Evolutionary conservation across 2,888 invertebrate species (phyloP), one percentile per base, ranked within the genome.

Genomic region (Noctua janthe): DNA sequence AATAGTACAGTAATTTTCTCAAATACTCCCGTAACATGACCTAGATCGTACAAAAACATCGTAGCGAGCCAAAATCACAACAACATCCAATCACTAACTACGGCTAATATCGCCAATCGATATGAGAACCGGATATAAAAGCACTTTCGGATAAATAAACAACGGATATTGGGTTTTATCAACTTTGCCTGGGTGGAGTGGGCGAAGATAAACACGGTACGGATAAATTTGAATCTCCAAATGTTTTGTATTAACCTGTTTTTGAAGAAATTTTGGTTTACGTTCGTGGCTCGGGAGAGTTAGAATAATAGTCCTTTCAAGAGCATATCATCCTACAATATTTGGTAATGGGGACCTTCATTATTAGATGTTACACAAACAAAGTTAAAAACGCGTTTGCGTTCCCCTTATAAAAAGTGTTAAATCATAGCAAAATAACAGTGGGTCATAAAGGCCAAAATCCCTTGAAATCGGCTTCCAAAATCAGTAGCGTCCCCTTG

Each of bases 151-250:
- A 83, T 89, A 88, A 89, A 90, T 89, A 90, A 89, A 89, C 87
- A 86, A 80, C 85, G 89, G 90, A 89, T 90, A 90, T 90, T 89
- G 88, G 84, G 83, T 87, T 89, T 87, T 85, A 87, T 83, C 79
- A 89, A 83, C 74, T 86, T 88, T 82, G 67, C 70, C 87, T 80
- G 80, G 82, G 81, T 70, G 71, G 76, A 83, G 78, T 81, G 78
- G 82, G 76, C 64, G 11, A 81, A 85, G 76, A 87, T 83, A 87
- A 89, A 85, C 81, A 88, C 71, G 82, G 76, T 79, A 76, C 73
- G 73, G 78, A 73, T 83, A 74, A 87, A 87, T 88, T 85, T 84
- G 83, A 85, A 88, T 88, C 62, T 76, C 43, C 73, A 66, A 81
- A 87, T 81, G 71, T 83, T 83, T 85, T 78, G 62, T 83, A 76